A percentile compares a stretch with the other conserved stretches of the same genome.
Evolutionary conservation across 2,797 vertebrate species (phyloP).

Genomic region (Poeciliopsis gracilis): DNA sequence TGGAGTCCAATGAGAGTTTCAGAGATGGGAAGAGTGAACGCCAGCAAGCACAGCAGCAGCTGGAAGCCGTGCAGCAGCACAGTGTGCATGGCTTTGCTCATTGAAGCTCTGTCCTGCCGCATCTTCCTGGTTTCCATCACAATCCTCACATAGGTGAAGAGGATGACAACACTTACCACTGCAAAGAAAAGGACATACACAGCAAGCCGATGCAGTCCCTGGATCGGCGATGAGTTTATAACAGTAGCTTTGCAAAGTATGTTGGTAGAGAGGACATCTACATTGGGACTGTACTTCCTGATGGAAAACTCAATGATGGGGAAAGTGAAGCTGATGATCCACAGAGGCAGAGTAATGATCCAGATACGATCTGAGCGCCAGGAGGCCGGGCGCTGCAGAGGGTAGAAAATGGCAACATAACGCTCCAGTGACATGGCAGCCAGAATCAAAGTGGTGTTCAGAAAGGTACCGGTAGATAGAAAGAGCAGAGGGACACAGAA

Average conservation of each 20-base stretch:
- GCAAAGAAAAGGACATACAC: conserved; percentile 70
- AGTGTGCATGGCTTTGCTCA: conserved; percentile 78
- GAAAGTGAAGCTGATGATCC: conserved; percentile 66
- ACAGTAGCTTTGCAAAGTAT: conserved; percentile 35
- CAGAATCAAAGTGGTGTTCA: conserved; percentile 78
- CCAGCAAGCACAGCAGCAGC: conserved; percentile 77
- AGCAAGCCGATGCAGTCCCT: conserved; percentile 62
- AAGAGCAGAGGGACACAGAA: conserved; percentile 74
- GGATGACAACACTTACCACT: conserved; percentile 71
- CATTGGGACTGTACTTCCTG: conserved; percentile 10
- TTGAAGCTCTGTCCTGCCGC: conserved; percentile 71
- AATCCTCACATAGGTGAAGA: conserved; percentile 82
- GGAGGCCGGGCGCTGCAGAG: conserved; percentile 63
- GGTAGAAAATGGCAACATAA: conserved; percentile 81
- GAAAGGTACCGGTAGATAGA: conserved; percentile 70
- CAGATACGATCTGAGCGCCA: conserved; percentile 80
- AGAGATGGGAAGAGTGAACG: conserved; percentile 73
- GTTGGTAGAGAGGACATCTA: conserved; percentile 48
- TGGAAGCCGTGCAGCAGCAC: conserved; percentile 82
- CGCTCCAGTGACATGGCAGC: conserved; percentile 84
- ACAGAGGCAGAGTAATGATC: conserved; percentile 70
- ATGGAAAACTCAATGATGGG: conserved; percentile 55
- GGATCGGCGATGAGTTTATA: conserved; percentile 64
- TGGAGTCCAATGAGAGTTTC: conserved; percentile 56
- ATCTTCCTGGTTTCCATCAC: conserved; percentile 76